Evolutionary conservation across 2,888 invertebrate species (phyloP), one percentile per base, ranked within the genome.

Genomic region (Caenorhabditis macrosperma): DNA sequence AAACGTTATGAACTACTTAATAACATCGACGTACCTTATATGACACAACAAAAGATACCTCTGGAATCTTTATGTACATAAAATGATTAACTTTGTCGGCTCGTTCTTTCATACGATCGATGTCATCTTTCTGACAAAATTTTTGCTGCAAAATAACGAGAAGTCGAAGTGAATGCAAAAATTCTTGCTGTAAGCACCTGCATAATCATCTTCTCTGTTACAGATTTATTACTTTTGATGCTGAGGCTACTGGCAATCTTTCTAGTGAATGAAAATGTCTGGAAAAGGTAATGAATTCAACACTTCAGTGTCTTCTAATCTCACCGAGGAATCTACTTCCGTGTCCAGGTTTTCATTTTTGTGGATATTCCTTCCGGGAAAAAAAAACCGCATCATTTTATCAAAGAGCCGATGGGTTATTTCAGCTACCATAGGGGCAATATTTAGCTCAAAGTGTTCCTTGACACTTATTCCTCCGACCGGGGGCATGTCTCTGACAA

Each of bases 401-500:
- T 95, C 95, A 93, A 95, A 99, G 74, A 92, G 91, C 57, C 91
- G 89, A 81, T 92, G 91, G 0, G 92, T 92, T 80, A 92, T 88
- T 82, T 92, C 92, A 15, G 92, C 91, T 50, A 91, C 91, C 78
- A 98, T 93, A 9, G 89, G 89, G 0, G 85, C 83, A 54, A 89
- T 87, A 78, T 89, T 89, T 38, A 89, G 85, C 92, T 99, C 99
- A 91, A 99, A 97, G 92, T 97, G 97, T 91, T 99, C 98, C 91
- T 98, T 99, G 15, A 99, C 96, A 0, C 96, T 95, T 86, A 99
- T 99, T 2, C 99, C 99, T n/a, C 97, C 97, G 6, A 98, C 98
- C 0, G 96, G 86, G 7, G 88, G 76, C 91, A 97, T 54, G 96
- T 98, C 98, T 77, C 97, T 93, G 87, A 98, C 97, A 92, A 97